These are phyloP conservation scores for Drosophila virilis DNA, from an alignment of 1,140 invertebrate genomes.

Conservation along the genomic window DNA sequence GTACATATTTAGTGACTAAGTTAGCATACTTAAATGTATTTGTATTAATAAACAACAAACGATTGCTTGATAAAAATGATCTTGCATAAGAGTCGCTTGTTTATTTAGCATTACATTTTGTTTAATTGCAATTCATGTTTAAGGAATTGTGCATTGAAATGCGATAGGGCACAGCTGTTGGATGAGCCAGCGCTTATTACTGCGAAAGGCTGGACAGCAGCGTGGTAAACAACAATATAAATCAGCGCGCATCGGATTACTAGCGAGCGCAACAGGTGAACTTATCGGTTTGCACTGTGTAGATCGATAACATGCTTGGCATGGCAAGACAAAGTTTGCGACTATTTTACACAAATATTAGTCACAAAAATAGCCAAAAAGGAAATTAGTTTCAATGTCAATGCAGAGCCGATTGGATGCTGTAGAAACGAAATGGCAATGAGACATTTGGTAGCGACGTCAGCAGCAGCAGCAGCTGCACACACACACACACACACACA, in stretches of 20 bases:
- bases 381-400: conserved; percentile 48
- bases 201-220: conserved; percentile 15
- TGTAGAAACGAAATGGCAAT: conserved; percentile 50
- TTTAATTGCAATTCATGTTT: conserved; percentile 30
- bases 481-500: conserved; percentile 1
- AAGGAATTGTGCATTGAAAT: conserved; percentile 19
- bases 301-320: conserved; percentile 33
- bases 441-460: conserved; percentile 33
- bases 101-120: conserved; percentile 38
- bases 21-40: background rate
- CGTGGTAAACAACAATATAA: conserved; percentile 24
- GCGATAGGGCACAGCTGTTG: conserved; percentile 40
- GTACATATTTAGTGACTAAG: background rate
- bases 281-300: conserved; percentile 21
- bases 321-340: background rate
- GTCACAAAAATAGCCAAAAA: conserved; percentile 35
- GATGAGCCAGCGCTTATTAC: conserved; percentile 21
- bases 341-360: conserved; percentile 8
- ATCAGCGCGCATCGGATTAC: conserved; percentile 23
- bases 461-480: conserved; percentile 30
- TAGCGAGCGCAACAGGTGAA: conserved; percentile 37
- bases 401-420: conserved; percentile 37
- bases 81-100: conserved; percentile 38
- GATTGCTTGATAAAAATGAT: conserved; percentile 24
- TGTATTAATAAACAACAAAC: background rate